These are phyloP conservation scores for Poeciliopsis turrubarensis DNA, from an alignment of 2,113 vertebrate genomes.

Conservation along the genomic window DNA sequence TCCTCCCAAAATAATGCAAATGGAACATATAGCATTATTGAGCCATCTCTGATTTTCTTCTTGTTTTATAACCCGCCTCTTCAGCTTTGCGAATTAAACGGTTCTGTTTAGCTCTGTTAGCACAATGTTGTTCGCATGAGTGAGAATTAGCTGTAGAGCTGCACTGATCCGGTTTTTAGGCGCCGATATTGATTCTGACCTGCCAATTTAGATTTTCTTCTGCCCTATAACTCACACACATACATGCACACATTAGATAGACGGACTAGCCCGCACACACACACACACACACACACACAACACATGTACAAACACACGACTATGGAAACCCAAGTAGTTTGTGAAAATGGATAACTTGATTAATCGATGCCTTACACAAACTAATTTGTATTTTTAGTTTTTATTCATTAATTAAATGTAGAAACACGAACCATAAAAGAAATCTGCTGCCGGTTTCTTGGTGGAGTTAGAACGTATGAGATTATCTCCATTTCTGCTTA, in stretches of 20 bases:
- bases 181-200: neutral
- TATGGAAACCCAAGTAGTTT: too few species aligned
- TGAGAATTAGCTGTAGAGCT: neutral
- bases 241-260: too few species aligned
- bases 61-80: neutral
- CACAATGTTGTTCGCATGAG: neutral
- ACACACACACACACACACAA: too few species aligned
- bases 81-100: neutral
- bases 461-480: neutral
- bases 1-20: constrained; percentile 42
- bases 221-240: neutral
- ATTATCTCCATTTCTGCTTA: neutral
- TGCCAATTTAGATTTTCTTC: too few species aligned
- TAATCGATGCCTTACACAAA: too few species aligned
- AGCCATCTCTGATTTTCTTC: constrained; percentile 10
- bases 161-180: neutral
- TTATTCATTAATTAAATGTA: neutral
- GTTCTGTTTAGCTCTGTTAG: neutral
- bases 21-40: constrained; percentile 27
- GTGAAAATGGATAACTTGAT: too few species aligned
- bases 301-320: too few species aligned
- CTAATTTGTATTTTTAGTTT: neutral
- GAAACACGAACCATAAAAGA: neutral
- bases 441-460: neutral
- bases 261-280: too few species aligned